Conservation (phyloP, 37 sponge, comb jelly and placozoan species). For the Beroe forskalii region DNA sequence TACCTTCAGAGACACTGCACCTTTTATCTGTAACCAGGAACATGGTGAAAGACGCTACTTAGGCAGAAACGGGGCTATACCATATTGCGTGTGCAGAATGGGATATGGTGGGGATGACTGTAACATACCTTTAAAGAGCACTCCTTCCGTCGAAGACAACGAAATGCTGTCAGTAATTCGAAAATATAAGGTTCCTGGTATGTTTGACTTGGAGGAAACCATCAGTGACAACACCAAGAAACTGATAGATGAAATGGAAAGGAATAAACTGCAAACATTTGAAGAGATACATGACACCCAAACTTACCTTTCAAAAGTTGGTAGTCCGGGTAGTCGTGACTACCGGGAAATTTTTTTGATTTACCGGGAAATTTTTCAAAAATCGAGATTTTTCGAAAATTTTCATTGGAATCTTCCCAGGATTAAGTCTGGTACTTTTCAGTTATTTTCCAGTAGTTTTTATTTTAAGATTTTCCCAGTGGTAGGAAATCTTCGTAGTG, state of each 20-base stretch:
- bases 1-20: too few relatives aligned
- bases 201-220: not conserved
- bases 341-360: too few relatives aligned
- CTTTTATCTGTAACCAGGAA: not conserved
- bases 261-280: not conserved
- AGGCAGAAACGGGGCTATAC: not conserved
- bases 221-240: not conserved
- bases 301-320: too few relatives aligned
- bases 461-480: too few relatives aligned
- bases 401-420: too few relatives aligned
- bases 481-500: too few relatives aligned
- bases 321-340: too few relatives aligned
- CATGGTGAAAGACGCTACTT: not conserved
- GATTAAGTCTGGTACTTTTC: too few relatives aligned
- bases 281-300: too few relatives aligned
- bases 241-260: not conserved
- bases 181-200: not conserved
- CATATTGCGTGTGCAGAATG: not conserved
- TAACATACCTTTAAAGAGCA: not conserved
- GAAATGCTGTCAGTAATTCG: not conserved
- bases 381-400: too few relatives aligned
- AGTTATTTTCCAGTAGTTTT: too few relatives aligned
- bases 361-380: too few relatives aligned
- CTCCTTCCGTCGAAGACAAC: not conserved
- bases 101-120: not conserved